A percentile compares a stretch with the other conserved stretches of the same genome.
These are phyloP conservation scores for Drosophila ironensis DNA, from an alignment of 1,140 invertebrate species.

Conservation along the genomic window DNA sequence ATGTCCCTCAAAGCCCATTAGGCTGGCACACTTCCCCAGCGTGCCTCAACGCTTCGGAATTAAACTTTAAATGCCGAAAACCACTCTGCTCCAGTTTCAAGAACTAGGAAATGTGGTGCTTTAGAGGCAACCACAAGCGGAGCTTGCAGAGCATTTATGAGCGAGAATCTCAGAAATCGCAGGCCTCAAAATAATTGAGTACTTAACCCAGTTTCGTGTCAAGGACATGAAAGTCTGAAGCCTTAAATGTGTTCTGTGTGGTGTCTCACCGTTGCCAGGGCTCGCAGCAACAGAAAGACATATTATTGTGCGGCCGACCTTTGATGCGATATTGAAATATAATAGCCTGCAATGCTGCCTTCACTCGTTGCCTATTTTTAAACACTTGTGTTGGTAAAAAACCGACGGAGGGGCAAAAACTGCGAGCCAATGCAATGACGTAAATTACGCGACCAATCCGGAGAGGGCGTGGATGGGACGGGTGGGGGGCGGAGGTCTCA, in stretches of 20 bases:
- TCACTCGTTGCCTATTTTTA: too few species aligned
- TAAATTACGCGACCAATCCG: constrained; percentile 19
- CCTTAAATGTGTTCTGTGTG: background rate
- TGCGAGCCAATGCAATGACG: constrained; percentile 24
- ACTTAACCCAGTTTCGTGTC: constrained; percentile 19
- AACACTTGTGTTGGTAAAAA: constrained; percentile 14
- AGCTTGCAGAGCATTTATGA: background rate
- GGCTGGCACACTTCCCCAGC: too few species aligned
- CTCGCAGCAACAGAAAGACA: background rate
- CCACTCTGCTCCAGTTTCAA: background rate
- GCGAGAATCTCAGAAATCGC: background rate
- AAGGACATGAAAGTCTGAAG: background rate
- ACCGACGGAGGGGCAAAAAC: background rate
- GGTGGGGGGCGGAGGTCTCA: background rate
- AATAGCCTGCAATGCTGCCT: too few species aligned
- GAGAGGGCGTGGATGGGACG: too few species aligned
- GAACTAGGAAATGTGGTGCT: background rate
- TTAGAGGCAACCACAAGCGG: background rate
- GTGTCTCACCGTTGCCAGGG: background rate
- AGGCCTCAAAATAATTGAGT: constrained; percentile 23
- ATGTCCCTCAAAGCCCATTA: background rate
- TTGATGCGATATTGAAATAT: background rate
- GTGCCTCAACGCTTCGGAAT: background rate
- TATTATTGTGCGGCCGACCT: background rate
- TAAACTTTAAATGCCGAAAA: constrained; percentile 7